Percentiles rank a stretch among this genome's conserved stretches.
Evolutionary conservation across 2,113 vertebrate species (phyloP).

Genomic region (Chloropsis cyanopogon): DNA sequence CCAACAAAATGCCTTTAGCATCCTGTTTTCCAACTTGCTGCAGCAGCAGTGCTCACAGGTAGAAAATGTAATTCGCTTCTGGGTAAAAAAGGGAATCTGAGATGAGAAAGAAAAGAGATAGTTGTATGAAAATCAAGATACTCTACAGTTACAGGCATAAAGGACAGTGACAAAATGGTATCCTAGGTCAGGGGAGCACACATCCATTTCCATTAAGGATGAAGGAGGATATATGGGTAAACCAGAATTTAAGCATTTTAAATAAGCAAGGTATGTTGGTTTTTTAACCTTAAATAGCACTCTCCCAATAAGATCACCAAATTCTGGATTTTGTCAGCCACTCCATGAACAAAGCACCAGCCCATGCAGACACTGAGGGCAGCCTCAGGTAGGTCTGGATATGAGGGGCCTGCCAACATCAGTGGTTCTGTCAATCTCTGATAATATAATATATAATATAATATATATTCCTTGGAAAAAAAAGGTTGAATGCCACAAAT

Average conservation of each 20-base stretch:
- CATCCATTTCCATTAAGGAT: background rate
- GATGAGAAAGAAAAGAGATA: background rate
- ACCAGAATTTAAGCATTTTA: background rate
- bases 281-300: background rate
- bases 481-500: background rate
- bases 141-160: background rate
- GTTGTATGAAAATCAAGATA: background rate
- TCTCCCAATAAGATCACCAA: background rate
- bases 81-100: background rate
- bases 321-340: background rate
- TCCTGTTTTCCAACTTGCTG: background rate
- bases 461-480: conserved; percentile 7
- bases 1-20: background rate
- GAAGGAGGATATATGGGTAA: background rate
- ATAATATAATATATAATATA: background rate
- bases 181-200: background rate
- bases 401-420: background rate
- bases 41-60: background rate
- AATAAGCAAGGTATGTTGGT: background rate
- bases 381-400: background rate
- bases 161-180: background rate
- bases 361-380: background rate
- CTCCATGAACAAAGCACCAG: background rate
- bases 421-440: background rate
- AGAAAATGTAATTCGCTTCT: background rate